Base-by-base conservation (phyloP, 2,113 vertebrate species). In the Forbesichthys papilliferus region DNA sequence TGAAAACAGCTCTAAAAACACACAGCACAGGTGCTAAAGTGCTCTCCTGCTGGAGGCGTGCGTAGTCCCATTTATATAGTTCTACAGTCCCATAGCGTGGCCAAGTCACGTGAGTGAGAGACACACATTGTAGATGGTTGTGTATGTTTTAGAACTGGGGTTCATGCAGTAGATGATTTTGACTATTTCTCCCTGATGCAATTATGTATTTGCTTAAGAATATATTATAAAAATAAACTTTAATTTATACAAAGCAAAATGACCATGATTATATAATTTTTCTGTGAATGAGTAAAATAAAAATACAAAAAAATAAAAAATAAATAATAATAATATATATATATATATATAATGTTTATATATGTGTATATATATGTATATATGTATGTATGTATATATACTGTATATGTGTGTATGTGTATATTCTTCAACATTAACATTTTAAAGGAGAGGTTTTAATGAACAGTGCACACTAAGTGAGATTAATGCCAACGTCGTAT, bases 11-110 rank as follows among this genome's bases (percentile, higher is more conserved):
- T 73, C 73, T 67, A 62, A 75, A 84, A 76, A 70, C 78, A 61
- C 64, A 61, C 64, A 80, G 56, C 81, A 90, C 87, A 91, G 86
- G 91, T 92, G 87, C 87, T 79, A 70, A 82, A 87, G 77, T 60
- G 73, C 77, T 84, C 85, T 83, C 68, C 69, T 46, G 61, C 73
- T 71, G 65, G 74, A 60, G 78, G 64, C 71, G 74, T 83, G 53
- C 62, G 63, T 9, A 53, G 64, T 54, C 66, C 62, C 66, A 64
- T 27, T 27, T 27, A 27, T 27, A 27, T 27, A 27, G 27, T 27
- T 27, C 27, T 27, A 27, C 27, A 3, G 27, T 27, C 27, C 27
- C 27, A 27, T 27, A 27, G 27, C 27, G 27, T 27, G 27, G 27
- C 27, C 27, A 27, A 27, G 27, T 27, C 27, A 27, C 27, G 27